Percentiles rank a stretch among this genome's conserved stretches.
Conservation (phyloP, 2,888 invertebrate species). For the Apeira syringaria region DNA sequence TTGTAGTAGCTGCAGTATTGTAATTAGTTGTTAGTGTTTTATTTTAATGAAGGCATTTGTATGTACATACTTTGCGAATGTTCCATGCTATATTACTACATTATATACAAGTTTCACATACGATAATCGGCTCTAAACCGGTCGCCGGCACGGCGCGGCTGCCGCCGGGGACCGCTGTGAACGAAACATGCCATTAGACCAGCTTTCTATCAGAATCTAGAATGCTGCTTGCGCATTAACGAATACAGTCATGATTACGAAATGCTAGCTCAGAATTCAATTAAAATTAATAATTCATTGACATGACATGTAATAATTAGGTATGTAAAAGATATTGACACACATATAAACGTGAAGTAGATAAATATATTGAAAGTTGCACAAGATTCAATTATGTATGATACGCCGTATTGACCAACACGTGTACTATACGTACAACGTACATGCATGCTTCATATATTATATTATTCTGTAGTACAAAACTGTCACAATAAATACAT, state of each 20-base stretch:
- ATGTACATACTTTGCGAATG: too few species aligned
- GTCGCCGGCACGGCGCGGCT: too few species aligned
- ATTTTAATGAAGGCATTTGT: too few species aligned
- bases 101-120: constrained; percentile 51
- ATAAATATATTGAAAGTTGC: constrained; percentile 8
- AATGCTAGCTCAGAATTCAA: constrained; percentile 12
- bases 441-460: too few species aligned
- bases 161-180: constrained; percentile 36
- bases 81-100: too few species aligned
- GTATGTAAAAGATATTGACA: constrained; percentile 12
- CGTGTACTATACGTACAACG: too few species aligned
- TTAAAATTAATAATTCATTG: constrained; percentile 14
- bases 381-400: constrained; percentile 10
- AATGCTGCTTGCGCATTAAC: constrained; percentile 23
- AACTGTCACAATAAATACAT: too few species aligned
- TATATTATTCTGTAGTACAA: too few species aligned
- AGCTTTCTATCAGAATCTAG: constrained; percentile 54
- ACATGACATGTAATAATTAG: constrained; percentile 11
- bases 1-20: too few species aligned
- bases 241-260: constrained; percentile 21
- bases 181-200: constrained; percentile 59
- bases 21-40: too few species aligned
- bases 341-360: constrained; percentile 13
- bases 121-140: constrained; percentile 37
- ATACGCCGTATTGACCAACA: too few species aligned